Conservation (phyloP, 2,888 invertebrate species). For the Torymus auratus region DNA sequence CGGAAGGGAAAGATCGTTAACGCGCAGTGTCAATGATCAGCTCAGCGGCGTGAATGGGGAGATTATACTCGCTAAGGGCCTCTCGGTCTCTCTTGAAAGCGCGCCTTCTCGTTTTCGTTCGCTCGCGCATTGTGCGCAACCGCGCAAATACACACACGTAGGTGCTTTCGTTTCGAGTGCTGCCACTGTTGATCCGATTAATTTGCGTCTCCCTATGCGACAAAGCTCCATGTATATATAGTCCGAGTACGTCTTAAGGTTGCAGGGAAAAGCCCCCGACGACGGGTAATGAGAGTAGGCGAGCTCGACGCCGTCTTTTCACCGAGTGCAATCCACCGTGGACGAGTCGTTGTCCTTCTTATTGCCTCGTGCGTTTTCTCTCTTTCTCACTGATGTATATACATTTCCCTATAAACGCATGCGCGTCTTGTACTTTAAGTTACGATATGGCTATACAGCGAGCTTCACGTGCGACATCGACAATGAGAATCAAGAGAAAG, state of each 20-base stretch:
- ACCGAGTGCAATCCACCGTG: slow-evolving; percentile 72
- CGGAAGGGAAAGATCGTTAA: not conserved
- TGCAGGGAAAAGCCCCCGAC: slow-evolving; percentile 24
- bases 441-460: not conserved
- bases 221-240: slow-evolving; percentile 24
- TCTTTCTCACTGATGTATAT: not conserved
- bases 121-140: slow-evolving; percentile 1
- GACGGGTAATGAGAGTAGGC: slow-evolving; percentile 68
- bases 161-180: not conserved
- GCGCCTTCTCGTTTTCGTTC: not conserved
- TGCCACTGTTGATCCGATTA: slow-evolving; percentile 62
- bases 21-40: not conserved
- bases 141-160: not conserved
- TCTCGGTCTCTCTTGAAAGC: not conserved
- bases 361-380: slow-evolving; percentile 63
- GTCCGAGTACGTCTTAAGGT: slow-evolving; percentile 42
- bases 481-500: slow-evolving; percentile 14
- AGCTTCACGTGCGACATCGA: slow-evolving; percentile 1
- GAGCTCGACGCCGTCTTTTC: slow-evolving; percentile 70
- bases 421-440: too few relatives aligned
- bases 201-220: slow-evolving; percentile 62
- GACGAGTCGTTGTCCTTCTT: slow-evolving; percentile 68
- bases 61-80: slow-evolving; percentile 18
- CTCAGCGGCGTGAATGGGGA: slow-evolving; percentile 14
- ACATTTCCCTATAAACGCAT: too few relatives aligned